Base-by-base conservation (phyloP, 2,797 vertebrate genomes). In the Muraenolepis orangiensis region DNA sequence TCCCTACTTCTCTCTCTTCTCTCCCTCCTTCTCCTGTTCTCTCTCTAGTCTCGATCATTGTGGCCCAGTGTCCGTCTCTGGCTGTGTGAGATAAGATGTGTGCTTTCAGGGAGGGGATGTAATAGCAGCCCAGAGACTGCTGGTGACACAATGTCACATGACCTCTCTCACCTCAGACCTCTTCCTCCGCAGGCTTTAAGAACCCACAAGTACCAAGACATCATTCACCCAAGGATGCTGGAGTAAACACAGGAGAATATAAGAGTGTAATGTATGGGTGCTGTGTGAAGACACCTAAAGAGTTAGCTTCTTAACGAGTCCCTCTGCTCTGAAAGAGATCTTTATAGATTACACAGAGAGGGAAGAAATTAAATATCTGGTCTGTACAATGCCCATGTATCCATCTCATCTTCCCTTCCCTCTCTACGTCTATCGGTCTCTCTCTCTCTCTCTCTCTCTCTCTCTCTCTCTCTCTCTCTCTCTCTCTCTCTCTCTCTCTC, bases 51-150 rank as follows among this genome's bases (percentile, higher is more conserved):
- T 46, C 18, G 18, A 51, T 51, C n/a, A 23, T 72, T 71, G 72
- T 66, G 74, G 40, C 79, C 78, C 30, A 13, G 42, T 32, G 67
- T 38, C 81, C 76, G 74, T 74, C 38, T 87, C 88, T 90, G 85
- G 70, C 34, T 76, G 31, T 32, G 69, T 28, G 72, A 87, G 85
- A 90, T 90, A 90, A 90, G 82, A 81, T 70, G 74, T 18, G 8
- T 23, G 76, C 74, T 72, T 71, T 88, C 82, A 79, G 57, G 3
- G n/a, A 23, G 29, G 14, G 64, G 28, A 78, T 23, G 51, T 57
- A 57, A 23, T 8, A 57, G 51, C 74, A 78, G 78, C 81, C 81
- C 77, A 69, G n/a, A 42, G 13, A 40, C 57, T n/a, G 14, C 40
- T 13, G 40, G 82, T 57, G 51, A 23, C 51, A 23, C n/a, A 23